Percentiles rank a stretch among this genome's conserved stretches.
phyloP scores from a whole-genome alignment of 2,797 vertebrate species.

The Xiphophorus birchmanni region DNA sequence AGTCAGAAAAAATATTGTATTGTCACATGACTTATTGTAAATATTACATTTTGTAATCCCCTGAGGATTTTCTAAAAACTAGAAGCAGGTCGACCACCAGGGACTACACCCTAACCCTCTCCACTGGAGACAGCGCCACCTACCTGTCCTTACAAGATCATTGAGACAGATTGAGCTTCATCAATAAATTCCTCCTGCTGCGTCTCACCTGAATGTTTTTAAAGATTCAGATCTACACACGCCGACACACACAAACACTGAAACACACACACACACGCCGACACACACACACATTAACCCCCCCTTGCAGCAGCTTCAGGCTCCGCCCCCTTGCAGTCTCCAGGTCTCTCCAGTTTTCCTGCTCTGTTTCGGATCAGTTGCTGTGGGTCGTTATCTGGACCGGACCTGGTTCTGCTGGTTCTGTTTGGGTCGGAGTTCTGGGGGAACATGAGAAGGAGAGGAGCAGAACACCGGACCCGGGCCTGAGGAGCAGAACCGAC shows the following conservation, averaged over 20 bases:
- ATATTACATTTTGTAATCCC: too few relatives aligned
- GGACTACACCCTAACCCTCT: too few relatives aligned
- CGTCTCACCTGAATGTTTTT: not conserved
- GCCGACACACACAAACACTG: too few relatives aligned
- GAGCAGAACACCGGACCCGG: not conserved
- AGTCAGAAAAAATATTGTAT: too few relatives aligned
- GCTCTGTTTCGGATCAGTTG: conserved; percentile 17
- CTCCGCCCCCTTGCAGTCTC: conserved; percentile 36
- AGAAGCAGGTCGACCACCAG: too few relatives aligned
- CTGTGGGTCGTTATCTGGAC: not conserved
- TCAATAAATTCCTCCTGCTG: not conserved
- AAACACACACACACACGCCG: too few relatives aligned
- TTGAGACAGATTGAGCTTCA: not conserved
- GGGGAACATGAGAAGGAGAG: conserved; percentile 28
- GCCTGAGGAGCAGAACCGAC: not conserved
- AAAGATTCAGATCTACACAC: not conserved
- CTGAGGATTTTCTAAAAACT: too few relatives aligned
- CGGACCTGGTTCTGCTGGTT: not conserved
- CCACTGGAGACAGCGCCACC: too few relatives aligned
- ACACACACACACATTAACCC: not conserved
- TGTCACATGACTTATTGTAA: too few relatives aligned
- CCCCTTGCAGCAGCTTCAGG: not conserved
- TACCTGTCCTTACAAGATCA: too few relatives aligned
- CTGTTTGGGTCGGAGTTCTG: not conserved
- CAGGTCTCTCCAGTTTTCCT: conserved; percentile 14